A percentile compares a stretch with the other conserved stretches of the same genome.
Evolutionary conservation across 2,113 vertebrate species (phyloP).

Genomic region (Galemys pyrenaicus): DNA sequence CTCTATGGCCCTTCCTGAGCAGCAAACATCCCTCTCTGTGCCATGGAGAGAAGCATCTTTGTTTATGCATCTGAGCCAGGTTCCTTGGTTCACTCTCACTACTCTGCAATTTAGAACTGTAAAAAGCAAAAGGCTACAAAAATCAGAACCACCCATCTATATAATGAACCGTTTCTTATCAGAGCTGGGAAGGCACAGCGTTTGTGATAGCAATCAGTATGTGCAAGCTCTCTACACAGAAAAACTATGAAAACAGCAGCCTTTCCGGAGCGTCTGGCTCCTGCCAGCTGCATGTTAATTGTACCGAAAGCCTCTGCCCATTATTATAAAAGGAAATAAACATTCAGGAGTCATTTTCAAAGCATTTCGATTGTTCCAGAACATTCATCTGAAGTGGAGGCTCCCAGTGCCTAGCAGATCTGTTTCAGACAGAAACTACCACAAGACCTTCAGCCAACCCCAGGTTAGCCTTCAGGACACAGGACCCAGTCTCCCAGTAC

Average conservation of each 20-base stretch:
- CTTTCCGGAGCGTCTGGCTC: slow-evolving; percentile 68
- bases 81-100: neutral
- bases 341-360: slow-evolving; percentile 15
- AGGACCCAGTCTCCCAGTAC: neutral
- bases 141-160: neutral
- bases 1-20: too few species aligned
- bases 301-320: slow-evolving; percentile 58
- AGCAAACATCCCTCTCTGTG: neutral
- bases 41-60: neutral
- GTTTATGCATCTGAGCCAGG: neutral
- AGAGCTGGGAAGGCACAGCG: neutral
- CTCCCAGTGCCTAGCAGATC: neutral
- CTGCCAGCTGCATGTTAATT: slow-evolving; percentile 61
- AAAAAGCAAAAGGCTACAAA: neutral
- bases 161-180: neutral
- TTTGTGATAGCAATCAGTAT: neutral
- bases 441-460: rapidly evolving
- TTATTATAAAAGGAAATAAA: slow-evolving; percentile 71
- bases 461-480: too few species aligned
- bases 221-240: neutral
- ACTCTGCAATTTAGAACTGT: neutral
- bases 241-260: slow-evolving; percentile 60
- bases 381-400: neutral
- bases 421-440: neutral
- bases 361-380: neutral